Evolutionary conservation across 2,797 vertebrate genomes (phyloP).

Genomic region (Acanthornis magna): DNA sequence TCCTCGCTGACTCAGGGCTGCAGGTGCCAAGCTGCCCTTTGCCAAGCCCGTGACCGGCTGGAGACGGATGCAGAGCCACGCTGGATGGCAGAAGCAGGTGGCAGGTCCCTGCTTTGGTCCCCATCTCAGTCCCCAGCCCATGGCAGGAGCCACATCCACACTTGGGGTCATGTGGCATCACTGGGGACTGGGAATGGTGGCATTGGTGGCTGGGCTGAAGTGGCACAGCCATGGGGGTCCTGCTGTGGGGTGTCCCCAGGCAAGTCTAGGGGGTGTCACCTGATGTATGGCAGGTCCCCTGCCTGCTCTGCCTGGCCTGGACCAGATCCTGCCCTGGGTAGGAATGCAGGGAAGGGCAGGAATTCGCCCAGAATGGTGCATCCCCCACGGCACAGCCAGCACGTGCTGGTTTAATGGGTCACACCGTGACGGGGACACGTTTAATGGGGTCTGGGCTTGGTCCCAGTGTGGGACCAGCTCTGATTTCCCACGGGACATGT

Average conservation of each 20-base stretch:
- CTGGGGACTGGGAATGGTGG: not conserved
- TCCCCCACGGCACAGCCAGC: fast-evolving
- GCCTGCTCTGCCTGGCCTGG: not conserved
- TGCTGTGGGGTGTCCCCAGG: not conserved
- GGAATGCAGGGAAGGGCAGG: not conserved
- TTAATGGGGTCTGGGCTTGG: slow-evolving; percentile 1
- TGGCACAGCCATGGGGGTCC: fast-evolving
- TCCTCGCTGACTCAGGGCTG: not conserved
- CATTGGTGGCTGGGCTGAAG: fast-evolving
- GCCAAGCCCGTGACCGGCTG: not conserved
- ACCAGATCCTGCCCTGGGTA: fast-evolving
- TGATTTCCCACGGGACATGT: not conserved
- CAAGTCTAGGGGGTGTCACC: not conserved
- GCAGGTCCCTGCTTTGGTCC: not conserved
- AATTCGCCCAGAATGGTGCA: fast-evolving
- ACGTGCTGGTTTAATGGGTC: not conserved
- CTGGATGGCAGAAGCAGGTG: not conserved
- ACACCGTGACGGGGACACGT: not conserved
- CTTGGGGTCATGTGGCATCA: fast-evolving
- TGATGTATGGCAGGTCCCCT: fast-evolving
- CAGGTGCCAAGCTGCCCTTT: not conserved
- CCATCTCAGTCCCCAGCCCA: not conserved
- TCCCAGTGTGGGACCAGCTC: not conserved
- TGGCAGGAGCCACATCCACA: not conserved
- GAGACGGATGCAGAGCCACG: not conserved